Conservation (phyloP, 2,797 vertebrate genomes). For the Pangasius larnaudii region DNA sequence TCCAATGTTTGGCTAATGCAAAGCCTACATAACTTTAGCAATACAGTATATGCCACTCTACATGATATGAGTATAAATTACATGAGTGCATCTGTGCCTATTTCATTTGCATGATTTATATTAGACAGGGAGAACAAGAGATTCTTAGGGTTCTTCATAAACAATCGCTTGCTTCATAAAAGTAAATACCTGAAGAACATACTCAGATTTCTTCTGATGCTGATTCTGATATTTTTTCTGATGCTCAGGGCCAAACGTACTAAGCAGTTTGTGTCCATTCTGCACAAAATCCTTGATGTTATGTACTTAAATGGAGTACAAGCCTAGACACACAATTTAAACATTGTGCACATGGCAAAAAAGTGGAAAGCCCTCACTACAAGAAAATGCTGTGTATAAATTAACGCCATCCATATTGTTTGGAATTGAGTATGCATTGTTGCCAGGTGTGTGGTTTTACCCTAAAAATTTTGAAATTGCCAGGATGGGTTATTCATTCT, state of each 20-base stretch:
- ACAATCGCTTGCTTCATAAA: slow-evolving; percentile 6
- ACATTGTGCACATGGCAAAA: neutral
- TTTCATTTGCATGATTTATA: neutral
- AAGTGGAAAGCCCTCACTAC: neutral
- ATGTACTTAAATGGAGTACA: neutral
- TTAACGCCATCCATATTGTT: neutral
- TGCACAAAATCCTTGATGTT: neutral
- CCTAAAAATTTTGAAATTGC: neutral
- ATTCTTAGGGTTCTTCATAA: neutral
- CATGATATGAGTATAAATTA: neutral
- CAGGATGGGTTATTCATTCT: neutral
- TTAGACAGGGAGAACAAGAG: neutral
- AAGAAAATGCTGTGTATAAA: neutral
- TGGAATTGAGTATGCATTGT: neutral
- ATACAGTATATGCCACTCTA: neutral
- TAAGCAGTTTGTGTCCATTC: neutral
- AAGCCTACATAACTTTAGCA: neutral
- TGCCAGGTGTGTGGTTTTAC: neutral
- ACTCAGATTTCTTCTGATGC: neutral
- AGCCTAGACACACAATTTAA: neutral
- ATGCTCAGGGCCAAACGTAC: neutral
- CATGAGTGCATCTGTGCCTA: neutral
- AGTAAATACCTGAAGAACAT: neutral
- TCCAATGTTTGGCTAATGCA: neutral
- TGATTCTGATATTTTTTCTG: too few relatives aligned